phyloP scores from a whole-genome alignment of 2,888 invertebrate species.

The Ectemnius cavifrons region DNA sequence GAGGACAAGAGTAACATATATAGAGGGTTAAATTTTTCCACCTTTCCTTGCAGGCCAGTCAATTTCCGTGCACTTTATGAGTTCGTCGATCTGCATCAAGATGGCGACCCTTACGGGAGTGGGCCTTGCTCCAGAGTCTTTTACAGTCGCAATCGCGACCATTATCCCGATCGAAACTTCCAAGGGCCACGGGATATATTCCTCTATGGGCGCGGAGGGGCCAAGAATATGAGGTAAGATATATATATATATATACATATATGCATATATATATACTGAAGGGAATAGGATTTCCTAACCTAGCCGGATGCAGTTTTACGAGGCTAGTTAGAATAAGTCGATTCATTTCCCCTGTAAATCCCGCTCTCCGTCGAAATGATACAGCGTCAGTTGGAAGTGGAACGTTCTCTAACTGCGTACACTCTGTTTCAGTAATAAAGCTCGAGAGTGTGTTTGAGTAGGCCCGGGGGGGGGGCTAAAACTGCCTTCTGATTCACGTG shows the following conservation, averaged over 20 bases:
- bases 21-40: background rate
- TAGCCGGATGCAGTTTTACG: no score
- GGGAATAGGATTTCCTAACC: no score
- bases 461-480: no score
- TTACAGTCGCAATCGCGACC: conserved; percentile 81
- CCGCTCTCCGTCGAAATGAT: no score
- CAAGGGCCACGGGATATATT: conserved; percentile 91
- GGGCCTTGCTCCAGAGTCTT: conserved; percentile 89
- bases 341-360: no score
- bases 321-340: no score
- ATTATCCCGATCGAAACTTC: conserved; percentile 87
- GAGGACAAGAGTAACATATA: background rate
- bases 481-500: no score
- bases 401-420: no score
- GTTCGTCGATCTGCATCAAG: conserved; percentile 92
- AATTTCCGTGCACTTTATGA: conserved; percentile 92
- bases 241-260: background rate
- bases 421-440: no score
- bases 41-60: conserved; percentile 83
- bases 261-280: no score
- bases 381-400: no score
- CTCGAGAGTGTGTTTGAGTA: no score
- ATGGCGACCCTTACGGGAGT: conserved; percentile 87
- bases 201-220: conserved; percentile 91
- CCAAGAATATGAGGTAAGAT: conserved; percentile 86